A percentile compares a stretch with the other conserved stretches of the same genome.
These are phyloP conservation scores for Microtus oregoni DNA, from an alignment of 2,113 vertebrate species.

Conservation along the genomic window DNA sequence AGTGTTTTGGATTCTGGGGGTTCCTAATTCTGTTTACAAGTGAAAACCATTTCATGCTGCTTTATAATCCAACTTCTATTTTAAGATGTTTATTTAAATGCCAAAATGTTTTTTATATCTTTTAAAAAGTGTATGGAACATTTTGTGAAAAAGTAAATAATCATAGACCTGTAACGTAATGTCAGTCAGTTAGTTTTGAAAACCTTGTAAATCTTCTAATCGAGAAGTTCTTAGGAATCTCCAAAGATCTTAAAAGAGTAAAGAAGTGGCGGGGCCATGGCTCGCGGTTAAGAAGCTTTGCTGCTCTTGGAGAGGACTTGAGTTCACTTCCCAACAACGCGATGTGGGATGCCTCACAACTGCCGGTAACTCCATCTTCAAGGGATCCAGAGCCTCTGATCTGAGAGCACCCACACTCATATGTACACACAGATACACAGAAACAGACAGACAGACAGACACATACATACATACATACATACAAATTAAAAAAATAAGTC, in stretches of 20 bases:
- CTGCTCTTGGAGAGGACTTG: background rate
- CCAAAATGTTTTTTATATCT: background rate
- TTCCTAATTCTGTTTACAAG: background rate
- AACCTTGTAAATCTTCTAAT: background rate
- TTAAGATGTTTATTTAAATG: background rate
- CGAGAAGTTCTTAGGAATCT: background rate
- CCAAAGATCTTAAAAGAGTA: slow-evolving; percentile 37
- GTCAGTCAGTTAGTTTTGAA: slow-evolving; percentile 14
- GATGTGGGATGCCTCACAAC: background rate
- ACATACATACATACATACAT: background rate
- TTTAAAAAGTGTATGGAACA: background rate
- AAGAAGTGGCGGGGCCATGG: background rate
- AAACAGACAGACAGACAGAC: background rate
- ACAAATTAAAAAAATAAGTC: background rate
- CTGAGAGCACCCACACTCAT: background rate
- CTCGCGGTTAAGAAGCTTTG: background rate
- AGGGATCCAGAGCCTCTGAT: background rate
- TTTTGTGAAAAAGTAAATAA: slow-evolving; percentile 46
- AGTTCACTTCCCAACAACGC: background rate
- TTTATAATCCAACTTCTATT: background rate
- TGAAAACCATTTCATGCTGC: background rate
- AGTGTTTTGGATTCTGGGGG: background rate
- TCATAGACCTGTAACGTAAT: slow-evolving; percentile 9
- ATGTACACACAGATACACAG: background rate
- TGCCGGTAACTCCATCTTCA: background rate